Base-by-base conservation (phyloP, 1,140 invertebrate genomes). In the Nomia melanderi region DNA sequence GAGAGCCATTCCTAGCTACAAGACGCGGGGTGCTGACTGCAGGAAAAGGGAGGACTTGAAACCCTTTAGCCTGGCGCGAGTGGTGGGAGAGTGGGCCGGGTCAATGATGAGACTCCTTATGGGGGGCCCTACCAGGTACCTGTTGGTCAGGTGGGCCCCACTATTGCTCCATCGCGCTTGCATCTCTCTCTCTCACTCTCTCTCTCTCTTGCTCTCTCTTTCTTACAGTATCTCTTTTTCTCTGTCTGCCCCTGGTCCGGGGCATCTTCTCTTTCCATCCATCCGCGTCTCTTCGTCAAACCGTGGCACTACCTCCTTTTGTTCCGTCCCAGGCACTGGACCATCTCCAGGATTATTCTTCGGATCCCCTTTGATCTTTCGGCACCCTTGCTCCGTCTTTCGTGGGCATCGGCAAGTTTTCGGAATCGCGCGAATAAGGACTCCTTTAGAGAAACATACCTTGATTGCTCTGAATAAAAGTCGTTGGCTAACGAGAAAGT, bases 121-220 rank as follows among this genome's bases (percentile, higher is more conserved):
- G 80, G 88, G 84, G 84, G 86, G 76, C 83, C 81, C 84, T 83
- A 83, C 71, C 82, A 81, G 83, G 83, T 88, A 88, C 86, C 85
- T 86, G 88, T 89, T 90, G 90, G 86, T 88, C 82, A 86, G 78
- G 79, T 86, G 83, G 57, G 70, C 82, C 89, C 88, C 89, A 89
- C 88, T 86, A 85, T 82, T 63, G 77, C 75, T 59, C 53, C 79
- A 72, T 71, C 78, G 39, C 39, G n/a, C 27, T 53, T 33, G 6
- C n/a, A 23, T 67, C 47, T 75, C 57, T 71, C 44, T 78, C n/a
- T n/a, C n/a, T n/a, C n/a, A n/a, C n/a, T n/a, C n/a, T n/a, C n/a
- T n/a, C n/a, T n/a, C n/a, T n/a, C n/a, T n/a, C n/a, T n/a, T n/a
- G n/a, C n/a, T n/a, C n/a, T n/a, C n/a, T n/a, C n/a, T n/a, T n/a